Conservation (phyloP, 1,140 invertebrate species). For the Leguminivora glycinivorella region DNA sequence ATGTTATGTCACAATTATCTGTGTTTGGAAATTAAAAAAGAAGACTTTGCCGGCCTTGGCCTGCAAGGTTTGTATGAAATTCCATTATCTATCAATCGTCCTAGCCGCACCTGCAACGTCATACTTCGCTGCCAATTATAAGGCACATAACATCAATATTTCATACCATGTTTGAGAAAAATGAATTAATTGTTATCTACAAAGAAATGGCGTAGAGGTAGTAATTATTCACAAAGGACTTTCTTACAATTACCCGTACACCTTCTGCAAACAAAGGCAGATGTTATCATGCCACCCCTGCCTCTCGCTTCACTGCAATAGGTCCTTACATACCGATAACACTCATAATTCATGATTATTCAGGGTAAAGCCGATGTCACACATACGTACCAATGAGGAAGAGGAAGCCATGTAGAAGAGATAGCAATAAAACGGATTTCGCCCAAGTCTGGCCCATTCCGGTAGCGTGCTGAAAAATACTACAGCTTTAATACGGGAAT, state of each 20-base stretch:
- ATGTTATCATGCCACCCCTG: neutral
- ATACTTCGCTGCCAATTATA: too few relatives aligned
- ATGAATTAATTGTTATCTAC: too few relatives aligned
- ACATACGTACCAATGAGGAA: constrained; percentile 39
- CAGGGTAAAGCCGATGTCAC: constrained; percentile 12
- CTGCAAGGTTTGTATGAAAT: too few relatives aligned
- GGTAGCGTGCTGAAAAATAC: constrained; percentile 29
- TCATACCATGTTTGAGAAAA: too few relatives aligned
- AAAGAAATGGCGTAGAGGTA: neutral
- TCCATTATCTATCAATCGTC: too few relatives aligned
- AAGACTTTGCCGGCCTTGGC: too few relatives aligned
- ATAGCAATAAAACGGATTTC: constrained; percentile 58
- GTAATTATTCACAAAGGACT: neutral
- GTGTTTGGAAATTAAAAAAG: too few relatives aligned
- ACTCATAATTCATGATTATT: constrained; percentile 29
- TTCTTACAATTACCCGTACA: neutral
- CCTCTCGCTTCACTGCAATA: neutral
- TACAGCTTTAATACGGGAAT: constrained; percentile 21
- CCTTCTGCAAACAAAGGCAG: neutral
- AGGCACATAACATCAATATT: too few relatives aligned
- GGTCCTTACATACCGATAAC: constrained; percentile 17
- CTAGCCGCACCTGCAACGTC: too few relatives aligned
- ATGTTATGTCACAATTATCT: too few relatives aligned
- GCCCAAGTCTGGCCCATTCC: constrained; percentile 51
- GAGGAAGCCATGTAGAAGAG: constrained; percentile 47